phyloP scores from a whole-genome alignment of 2,888 invertebrate genomes.

The Scaptomyza flava region DNA sequence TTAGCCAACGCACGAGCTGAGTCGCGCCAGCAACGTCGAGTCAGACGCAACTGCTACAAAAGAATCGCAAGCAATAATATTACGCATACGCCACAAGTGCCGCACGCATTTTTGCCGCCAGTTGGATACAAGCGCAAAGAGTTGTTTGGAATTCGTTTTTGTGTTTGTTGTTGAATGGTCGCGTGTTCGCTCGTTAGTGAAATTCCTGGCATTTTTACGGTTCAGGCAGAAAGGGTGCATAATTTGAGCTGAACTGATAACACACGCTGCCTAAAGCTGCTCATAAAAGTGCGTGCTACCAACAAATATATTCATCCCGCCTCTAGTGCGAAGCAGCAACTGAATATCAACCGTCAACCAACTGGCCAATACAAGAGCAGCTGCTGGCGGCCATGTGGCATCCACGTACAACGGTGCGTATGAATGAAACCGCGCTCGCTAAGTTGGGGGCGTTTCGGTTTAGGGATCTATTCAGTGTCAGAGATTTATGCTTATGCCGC shows the following conservation, averaged over 20 bases:
- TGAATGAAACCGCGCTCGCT: conserved; percentile 61
- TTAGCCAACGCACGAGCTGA: conserved; percentile 54
- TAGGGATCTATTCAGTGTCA: conserved; percentile 25
- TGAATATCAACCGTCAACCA: conserved; percentile 7
- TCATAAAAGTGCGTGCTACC: conserved; percentile 71
- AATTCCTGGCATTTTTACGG: conserved; percentile 49
- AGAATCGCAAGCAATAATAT: conserved; percentile 19
- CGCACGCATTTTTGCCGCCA: conserved; percentile 33
- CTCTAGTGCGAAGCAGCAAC: conserved; percentile 13
- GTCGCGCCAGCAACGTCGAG: conserved; percentile 72
- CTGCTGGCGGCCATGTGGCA: conserved; percentile 55
- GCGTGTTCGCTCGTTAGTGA: conserved; percentile 60
- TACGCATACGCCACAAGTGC: conserved; percentile 61
- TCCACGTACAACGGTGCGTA: conserved; percentile 66
- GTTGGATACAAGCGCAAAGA: conserved; percentile 29
- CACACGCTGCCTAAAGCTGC: conserved; percentile 27
- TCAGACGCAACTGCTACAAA: conserved; percentile 46
- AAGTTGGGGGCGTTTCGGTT: neutral
- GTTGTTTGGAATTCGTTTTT: conserved; percentile 16
- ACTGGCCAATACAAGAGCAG: conserved; percentile 3
- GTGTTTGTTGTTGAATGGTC: conserved; percentile 5
- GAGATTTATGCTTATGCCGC: conserved; percentile 77
- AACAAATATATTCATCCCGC: conserved; percentile 35
- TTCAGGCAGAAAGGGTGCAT: conserved; percentile 32
- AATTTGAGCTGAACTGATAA: conserved; percentile 48